Evolutionary conservation across 1,140 invertebrate genomes (phyloP), one percentile per base, ranked within the genome.

Genomic region (Fopius arisanus): DNA sequence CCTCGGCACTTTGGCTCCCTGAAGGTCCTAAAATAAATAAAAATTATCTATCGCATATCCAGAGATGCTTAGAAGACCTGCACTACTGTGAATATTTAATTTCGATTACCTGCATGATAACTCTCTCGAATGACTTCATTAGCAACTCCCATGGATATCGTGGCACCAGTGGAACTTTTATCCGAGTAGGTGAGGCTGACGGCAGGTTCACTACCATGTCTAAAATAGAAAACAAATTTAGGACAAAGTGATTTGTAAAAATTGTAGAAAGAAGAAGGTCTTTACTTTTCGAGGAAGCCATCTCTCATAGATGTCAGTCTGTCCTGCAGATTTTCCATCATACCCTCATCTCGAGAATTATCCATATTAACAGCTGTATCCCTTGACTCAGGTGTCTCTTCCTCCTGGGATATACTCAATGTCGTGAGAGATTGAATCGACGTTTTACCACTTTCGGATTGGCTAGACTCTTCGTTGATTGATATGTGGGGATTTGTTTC

Each of bases 121-220:
- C 62, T 78, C 21, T 87, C 82, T 16, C 88, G 81, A 19, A 83
- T 87, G 5, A 89, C 79, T 83, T 90, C 89, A 77, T 90, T 84
- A 0, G 82, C 88, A 31, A 90, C 88, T 67, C 86, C 88, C 59
- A 90, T 80, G 14, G 88, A 89, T 78, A 90, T 90, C 5, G 86
- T 84, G 19, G 89, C 88, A 74, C 83, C 89, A 14, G 87, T 88
- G 19, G 88, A 88, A 74, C 89, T 89, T 79, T 87, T 88, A 67
- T 89, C 88, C 14, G 89, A 89, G 77, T 89, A 91, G 48, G 85
- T 88, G 71, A 89, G 82, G 81, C 86, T 91, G 2, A 92, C 90
- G 62, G 91, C 88, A 68, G 91, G 91, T 78, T 91, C 90, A 69
- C 86, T 87, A 37, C 89, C 87, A 81, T 91, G 89, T 79, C 90